Percentiles rank a stretch among this genome's conserved stretches.
phyloP scores from a whole-genome alignment of 2,888 invertebrate species.

The Meganola albula region DNA sequence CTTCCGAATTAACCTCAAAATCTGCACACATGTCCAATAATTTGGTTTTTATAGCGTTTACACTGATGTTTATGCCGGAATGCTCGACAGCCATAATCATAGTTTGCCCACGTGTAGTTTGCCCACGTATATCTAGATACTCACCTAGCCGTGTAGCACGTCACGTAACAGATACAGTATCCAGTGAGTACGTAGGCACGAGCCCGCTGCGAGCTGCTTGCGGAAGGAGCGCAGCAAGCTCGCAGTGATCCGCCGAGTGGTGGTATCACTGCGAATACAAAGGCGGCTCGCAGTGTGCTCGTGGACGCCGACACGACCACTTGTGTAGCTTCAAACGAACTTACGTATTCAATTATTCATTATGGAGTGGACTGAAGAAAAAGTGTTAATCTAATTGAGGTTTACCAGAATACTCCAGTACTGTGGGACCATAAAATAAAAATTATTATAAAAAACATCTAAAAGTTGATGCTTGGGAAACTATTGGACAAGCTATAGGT shows the following conservation, averaged over 20 bases:
- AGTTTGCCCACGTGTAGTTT: background rate
- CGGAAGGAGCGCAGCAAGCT: slow-evolving; percentile 5
- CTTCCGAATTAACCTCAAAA: background rate
- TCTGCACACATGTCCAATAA: background rate
- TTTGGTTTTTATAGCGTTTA: background rate
- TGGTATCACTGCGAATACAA: slow-evolving; percentile 1
- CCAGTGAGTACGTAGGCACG: slow-evolving; percentile 7
- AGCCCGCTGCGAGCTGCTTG: slow-evolving; percentile 4
- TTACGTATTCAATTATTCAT: background rate
- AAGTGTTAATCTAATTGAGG: slow-evolving; percentile 5
- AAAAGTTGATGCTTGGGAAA: slow-evolving; percentile 7
- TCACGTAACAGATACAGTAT: slow-evolving; percentile 7
- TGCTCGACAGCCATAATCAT: background rate
- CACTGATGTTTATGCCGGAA: background rate
- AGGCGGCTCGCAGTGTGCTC: slow-evolving; percentile 3
- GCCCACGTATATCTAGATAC: background rate
- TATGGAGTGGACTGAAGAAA: slow-evolving; percentile 2
- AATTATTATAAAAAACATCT: slow-evolving; percentile 5
- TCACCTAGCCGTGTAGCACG: slow-evolving; percentile 5
- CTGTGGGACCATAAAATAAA: slow-evolving; percentile 5
- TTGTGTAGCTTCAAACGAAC: background rate
- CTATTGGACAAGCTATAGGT: slow-evolving; percentile 1
- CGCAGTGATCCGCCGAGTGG: no score
- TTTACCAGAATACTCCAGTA: slow-evolving; percentile 3
- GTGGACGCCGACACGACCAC: background rate